phyloP scores from a whole-genome alignment of 2,888 invertebrate genomes.

The Rhabditophanes sp. region DNA sequence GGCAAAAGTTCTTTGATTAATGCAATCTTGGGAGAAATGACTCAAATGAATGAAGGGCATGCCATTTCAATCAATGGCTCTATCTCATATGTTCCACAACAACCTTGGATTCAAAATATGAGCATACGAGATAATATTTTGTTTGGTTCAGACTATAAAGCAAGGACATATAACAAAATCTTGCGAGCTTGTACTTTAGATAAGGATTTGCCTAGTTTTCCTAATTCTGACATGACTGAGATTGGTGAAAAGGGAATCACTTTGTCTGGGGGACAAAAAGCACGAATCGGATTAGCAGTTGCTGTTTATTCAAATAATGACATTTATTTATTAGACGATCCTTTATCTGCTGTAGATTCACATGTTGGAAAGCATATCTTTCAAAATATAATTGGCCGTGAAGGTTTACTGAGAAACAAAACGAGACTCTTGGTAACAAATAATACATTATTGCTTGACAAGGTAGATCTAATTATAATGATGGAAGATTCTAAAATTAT shows the following conservation, averaged over 20 bases:
- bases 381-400: slow-evolving; percentile 18
- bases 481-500: slow-evolving; percentile 15
- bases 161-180: slow-evolving; percentile 42
- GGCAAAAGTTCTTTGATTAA: slow-evolving; percentile 75
- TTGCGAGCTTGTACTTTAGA: slow-evolving; percentile 76
- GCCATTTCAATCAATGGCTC: slow-evolving; percentile 46
- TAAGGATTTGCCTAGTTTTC: slow-evolving; percentile 60
- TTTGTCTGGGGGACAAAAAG: slow-evolving; percentile 72
- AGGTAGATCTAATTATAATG: slow-evolving; percentile 15
- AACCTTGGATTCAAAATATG: slow-evolving; percentile 95
- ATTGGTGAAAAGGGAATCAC: slow-evolving; percentile 59
- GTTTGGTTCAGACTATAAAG: slow-evolving; percentile 64
- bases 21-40: slow-evolving; percentile 52
- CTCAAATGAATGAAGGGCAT: slow-evolving; percentile 21
- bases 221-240: slow-evolving; percentile 83
- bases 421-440: slow-evolving; percentile 19
- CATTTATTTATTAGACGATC: slow-evolving; percentile 82
- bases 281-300: slow-evolving; percentile 74
- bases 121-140: slow-evolving; percentile 78
- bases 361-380: slow-evolving; percentile 69
- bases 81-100: slow-evolving; percentile 73
- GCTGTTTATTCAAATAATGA: slow-evolving; percentile 64
- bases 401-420: slow-evolving; percentile 8
- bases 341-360: slow-evolving; percentile 78
- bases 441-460: slow-evolving; percentile 10